A percentile compares a stretch with the other conserved stretches of the same genome.
phyloP scores from a whole-genome alignment of 2,888 invertebrate species.

The Catonia carolina region DNA sequence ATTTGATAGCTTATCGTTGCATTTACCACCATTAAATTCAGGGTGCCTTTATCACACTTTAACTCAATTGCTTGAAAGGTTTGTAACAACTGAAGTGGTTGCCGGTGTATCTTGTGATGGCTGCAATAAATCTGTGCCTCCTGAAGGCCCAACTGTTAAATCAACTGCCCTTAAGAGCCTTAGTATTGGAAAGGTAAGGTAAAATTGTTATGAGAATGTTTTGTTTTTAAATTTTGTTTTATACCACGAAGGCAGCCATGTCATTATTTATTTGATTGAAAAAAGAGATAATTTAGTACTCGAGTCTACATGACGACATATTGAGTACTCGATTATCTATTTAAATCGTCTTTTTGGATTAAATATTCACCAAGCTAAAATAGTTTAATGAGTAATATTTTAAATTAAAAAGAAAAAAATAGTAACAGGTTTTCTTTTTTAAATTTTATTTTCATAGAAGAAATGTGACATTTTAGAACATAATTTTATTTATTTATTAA shows the following conservation, averaged over 20 bases:
- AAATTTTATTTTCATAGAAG: too few relatives aligned
- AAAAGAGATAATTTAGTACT: too few relatives aligned
- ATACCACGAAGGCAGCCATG: constrained; percentile 6
- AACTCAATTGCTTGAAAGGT: constrained; percentile 68
- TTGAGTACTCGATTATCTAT: too few relatives aligned
- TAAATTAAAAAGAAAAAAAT: too few relatives aligned
- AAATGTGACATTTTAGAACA: too few relatives aligned
- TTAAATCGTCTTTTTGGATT: too few relatives aligned
- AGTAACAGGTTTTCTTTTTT: too few relatives aligned
- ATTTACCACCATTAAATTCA: constrained; percentile 56
- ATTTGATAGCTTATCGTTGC: constrained; percentile 81
- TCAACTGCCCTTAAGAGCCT: constrained; percentile 62
- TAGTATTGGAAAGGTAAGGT: constrained; percentile 63
- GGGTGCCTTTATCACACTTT: constrained; percentile 52
- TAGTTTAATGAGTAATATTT: too few relatives aligned
- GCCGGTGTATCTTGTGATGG: constrained; percentile 75
- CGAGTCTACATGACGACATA: too few relatives aligned
- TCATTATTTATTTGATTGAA: too few relatives aligned
- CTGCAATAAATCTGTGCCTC: constrained; percentile 48
- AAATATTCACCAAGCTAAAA: too few relatives aligned
- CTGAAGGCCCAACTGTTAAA: constrained; percentile 45
- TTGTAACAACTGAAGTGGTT: constrained; percentile 79
- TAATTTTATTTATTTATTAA: too few relatives aligned
- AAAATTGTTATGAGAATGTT: neutral
- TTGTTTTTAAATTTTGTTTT: neutral